Percentiles rank a stretch among this genome's conserved stretches.
Conservation (phyloP, 2,797 vertebrate species). For the Perodicticus potto region DNA sequence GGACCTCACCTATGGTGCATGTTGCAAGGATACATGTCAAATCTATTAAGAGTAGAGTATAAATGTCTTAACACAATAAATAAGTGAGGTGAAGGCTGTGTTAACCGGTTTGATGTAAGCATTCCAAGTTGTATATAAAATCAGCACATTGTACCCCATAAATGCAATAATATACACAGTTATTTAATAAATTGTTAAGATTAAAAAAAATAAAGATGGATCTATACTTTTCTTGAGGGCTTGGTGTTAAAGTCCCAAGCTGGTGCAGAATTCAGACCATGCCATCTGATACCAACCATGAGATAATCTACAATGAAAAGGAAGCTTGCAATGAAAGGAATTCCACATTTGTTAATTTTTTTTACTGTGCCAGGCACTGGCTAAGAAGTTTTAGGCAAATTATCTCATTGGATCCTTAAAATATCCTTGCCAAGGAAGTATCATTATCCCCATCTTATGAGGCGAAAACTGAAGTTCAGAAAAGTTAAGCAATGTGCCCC, state of each 20-base stretch:
- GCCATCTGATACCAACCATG: accelerated
- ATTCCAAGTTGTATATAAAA: too few species aligned
- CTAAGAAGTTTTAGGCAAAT: not conserved
- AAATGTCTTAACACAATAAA: too few species aligned
- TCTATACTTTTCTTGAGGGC: not conserved
- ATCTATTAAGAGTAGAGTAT: too few species aligned
- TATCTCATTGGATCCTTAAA: not conserved
- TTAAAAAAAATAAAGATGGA: not conserved
- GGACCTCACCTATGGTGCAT: too few species aligned
- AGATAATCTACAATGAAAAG: not conserved
- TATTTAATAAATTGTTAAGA: too few species aligned
- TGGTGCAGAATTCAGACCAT: not conserved
- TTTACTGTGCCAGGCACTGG: not conserved
- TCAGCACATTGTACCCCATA: too few species aligned
- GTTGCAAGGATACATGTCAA: too few species aligned
- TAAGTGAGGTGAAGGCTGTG: too few species aligned
- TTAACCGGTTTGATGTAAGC: too few species aligned
- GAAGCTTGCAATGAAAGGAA: not conserved
- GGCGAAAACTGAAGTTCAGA: not conserved
- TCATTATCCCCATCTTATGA: not conserved
- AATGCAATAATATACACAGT: too few species aligned
- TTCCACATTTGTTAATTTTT: not conserved
- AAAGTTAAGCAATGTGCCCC: not conserved
- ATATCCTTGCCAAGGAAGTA: not conserved
- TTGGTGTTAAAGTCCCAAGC: not conserved